Evolutionary conservation across 1,140 invertebrate genomes (phyloP), one percentile per base, ranked within the genome.

Genomic region (Lepidurus apus): DNA sequence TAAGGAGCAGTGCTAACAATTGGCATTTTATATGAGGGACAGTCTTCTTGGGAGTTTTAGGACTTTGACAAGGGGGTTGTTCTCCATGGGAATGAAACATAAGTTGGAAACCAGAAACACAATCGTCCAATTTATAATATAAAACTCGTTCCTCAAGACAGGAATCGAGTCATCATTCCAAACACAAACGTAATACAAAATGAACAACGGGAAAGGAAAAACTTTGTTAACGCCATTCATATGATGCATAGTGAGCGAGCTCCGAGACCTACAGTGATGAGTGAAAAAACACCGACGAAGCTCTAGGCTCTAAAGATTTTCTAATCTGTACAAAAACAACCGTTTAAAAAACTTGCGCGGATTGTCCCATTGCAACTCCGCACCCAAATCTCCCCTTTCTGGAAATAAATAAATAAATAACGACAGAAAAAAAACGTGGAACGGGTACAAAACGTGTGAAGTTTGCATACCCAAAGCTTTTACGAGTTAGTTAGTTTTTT

Each of bases 301-400:
- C 21, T 65, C 53, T 65, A 65, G 53, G 53, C 13, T 65, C 53
- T 65, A 65, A 65, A 65, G 53, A 65, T 13, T 65, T 65, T 47
- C 34, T 65, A 65, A 65, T 65, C 53, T 65, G 53, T 65, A 65
- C 53, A 65, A 65, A 65, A 65, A 65, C 53, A 65, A 65, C 53
- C 53, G 8, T 65, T 65, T 65, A 65, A 65, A 65, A 65, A 65
- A 17, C 21, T 65, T 65, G 53, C 13, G 13, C 53, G 53, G 21
- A 65, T 65, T 65, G 53, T 65, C 53, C 53, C 53, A n/a, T 65
- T 13, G 53, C 53, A 65, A 65, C 53, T 65, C 53, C 21, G 53
- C 53, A 65, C 53, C 53, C 17, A 13, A 21, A n/a, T 11, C 4
- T 21, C 53, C 1, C 53, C 0, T 65, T 65, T 17, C 21, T n/a